Conservation (phyloP, 2,888 invertebrate species). For the Drosophila sordidula region DNA sequence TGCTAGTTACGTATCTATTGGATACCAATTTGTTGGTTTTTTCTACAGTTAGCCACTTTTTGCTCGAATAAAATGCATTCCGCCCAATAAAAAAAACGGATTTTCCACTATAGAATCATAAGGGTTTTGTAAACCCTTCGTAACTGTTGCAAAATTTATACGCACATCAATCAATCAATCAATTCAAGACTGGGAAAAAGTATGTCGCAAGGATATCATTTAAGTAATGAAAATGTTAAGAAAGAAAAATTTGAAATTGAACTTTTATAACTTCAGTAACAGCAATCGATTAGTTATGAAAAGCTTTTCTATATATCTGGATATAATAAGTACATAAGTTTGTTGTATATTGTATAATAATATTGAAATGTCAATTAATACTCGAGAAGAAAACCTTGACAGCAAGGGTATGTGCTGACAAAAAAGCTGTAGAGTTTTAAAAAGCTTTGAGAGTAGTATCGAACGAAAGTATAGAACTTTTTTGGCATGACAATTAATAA, state of each 20-base stretch:
- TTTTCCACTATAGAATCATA: conserved; percentile 32
- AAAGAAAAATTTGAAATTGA: not conserved
- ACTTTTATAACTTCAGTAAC: not conserved
- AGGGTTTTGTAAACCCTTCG: not conserved
- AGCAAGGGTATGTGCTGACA: too few species aligned
- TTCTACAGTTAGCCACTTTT: conserved; percentile 17
- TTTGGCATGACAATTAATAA: too few species aligned
- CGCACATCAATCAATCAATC: conserved; percentile 1
- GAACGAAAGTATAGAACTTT: too few species aligned
- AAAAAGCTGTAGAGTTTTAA: too few species aligned
- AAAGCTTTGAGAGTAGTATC: too few species aligned
- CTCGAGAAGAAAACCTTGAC: too few species aligned
- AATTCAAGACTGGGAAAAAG: not conserved
- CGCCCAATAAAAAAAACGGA: conserved; percentile 8
- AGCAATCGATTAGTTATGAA: too few species aligned
- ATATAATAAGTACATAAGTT: too few species aligned
- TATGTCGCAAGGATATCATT: not conserved
- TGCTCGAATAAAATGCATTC: conserved; percentile 33
- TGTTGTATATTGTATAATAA: too few species aligned
- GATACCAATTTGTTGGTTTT: conserved; percentile 63
- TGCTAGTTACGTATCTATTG: conserved; percentile 77
- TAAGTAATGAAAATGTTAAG: not conserved
- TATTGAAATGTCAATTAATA: too few species aligned
- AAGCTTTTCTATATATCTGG: too few species aligned
- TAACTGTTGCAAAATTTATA: not conserved